A percentile compares a stretch with the other conserved stretches of the same genome.
Conservation (phyloP, 2,888 invertebrate genomes). For the Acronicta aceris region DNA sequence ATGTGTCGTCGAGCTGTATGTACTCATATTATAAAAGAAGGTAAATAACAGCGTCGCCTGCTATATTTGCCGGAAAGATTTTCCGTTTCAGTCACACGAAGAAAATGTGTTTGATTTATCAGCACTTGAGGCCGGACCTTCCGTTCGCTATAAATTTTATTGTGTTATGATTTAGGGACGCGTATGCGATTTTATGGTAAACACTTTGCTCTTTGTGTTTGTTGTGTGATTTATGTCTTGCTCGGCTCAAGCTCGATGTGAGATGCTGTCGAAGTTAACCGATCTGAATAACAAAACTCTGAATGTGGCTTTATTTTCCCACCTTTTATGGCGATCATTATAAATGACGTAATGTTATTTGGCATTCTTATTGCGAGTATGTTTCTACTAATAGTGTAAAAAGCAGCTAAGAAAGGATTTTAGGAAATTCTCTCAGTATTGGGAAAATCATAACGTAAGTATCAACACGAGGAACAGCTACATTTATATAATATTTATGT, state of each 20-base stretch:
- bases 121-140: conserved; percentile 88
- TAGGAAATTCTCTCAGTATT: no score
- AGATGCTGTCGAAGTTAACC: conserved; percentile 62
- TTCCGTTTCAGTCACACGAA: conserved; percentile 84
- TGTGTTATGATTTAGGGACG: conserved; percentile 88
- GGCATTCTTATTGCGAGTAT: no score
- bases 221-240: conserved; percentile 77
- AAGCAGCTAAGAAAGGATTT: no score
- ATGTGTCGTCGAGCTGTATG: conserved; percentile 47
- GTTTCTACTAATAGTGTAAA: no score
- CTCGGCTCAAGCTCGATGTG: conserved; percentile 58
- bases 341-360: no score
- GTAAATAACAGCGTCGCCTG: conserved; percentile 73
- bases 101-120: conserved; percentile 87
- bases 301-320: conserved; percentile 44
- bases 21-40: conserved; percentile 60
- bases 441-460: no score
- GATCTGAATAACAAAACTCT: conserved; percentile 57
- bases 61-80: conserved; percentile 84
- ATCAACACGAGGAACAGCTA: no score
- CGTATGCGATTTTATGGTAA: conserved; percentile 88
- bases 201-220: conserved; percentile 86
- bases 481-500: conserved; percentile 33
- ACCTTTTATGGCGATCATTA: neutral
- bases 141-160: conserved; percentile 88